Base-by-base conservation (phyloP, 2,888 invertebrate species). In the Syrista parreyssii region DNA sequence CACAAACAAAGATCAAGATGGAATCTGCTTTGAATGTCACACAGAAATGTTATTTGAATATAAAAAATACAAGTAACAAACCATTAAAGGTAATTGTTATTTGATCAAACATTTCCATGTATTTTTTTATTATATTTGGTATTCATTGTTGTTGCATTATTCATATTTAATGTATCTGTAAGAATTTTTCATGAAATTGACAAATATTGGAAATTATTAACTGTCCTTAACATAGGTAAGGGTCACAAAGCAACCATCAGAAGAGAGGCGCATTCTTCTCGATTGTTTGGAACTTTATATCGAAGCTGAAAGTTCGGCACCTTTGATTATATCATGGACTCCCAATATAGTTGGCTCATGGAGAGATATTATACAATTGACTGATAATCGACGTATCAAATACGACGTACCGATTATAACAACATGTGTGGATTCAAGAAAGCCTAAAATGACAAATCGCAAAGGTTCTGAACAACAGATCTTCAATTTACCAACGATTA, bases 291-390 rank as follows among this genome's bases (percentile, higher is more conserved):
- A 93, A 88, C 90, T 93, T 40, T 86, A 88, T 2, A 89, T 96
- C 15, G 92, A 93, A 68, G 93, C 94, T 0, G 92, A 94, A 73
- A 92, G 92, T 78, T 93, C 93, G 79, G 92, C 92, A 73, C 86
- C 91, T 77, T 91, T 96, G 84, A 93, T 93, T 69, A 91, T 96
- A 85, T 88, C 90, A 32, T 96, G 96, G 96, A 93, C 90, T 11
- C 96, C 96, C 0, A 89, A 86, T 30, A 92, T 93, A 82, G 93
- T 92, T 55, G 93, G 94, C 11, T 92, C 93, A 4, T 93, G 94
- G 87, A 92, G 95, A 80, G 95, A 95, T 84, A 93, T 93, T 0
- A 91, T 95, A 68, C 93, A 95, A 76, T 82, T 96, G 74, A 93
- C 93, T 1, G 95, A 95, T 90, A 94, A 93, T 80, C 93, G 93